These are phyloP conservation scores for Tachysurus vachellii DNA, from an alignment of 2,113 vertebrate genomes.

Conservation along the genomic window DNA sequence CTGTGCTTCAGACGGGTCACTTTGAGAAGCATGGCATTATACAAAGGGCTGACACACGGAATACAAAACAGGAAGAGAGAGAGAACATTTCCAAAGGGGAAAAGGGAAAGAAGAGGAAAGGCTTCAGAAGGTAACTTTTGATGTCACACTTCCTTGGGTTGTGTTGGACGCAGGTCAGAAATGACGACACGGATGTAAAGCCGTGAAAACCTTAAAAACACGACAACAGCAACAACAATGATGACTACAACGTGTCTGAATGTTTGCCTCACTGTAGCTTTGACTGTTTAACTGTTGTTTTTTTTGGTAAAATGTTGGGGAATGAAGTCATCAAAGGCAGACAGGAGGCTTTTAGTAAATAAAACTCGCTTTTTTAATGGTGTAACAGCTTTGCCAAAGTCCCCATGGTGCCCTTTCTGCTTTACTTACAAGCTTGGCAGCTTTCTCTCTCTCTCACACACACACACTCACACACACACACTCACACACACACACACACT, in stretches of 20 bases:
- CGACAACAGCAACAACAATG: not conserved
- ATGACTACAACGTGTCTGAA: too few relatives aligned
- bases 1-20: not conserved
- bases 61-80: conserved; percentile 52
- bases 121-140: not conserved
- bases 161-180: not conserved
- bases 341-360: not conserved
- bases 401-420: conserved; percentile 2
- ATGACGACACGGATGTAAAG: not conserved
- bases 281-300: too few relatives aligned
- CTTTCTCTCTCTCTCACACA: not conserved
- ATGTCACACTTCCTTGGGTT: not conserved
- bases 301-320: not conserved
- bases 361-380: conserved; percentile 10
- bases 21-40: conserved; percentile 23
- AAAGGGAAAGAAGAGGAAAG: not conserved
- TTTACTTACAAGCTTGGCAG: conserved; percentile 23
- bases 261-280: not conserved
- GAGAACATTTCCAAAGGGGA: not conserved
- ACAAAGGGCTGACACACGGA: conserved; percentile 52
- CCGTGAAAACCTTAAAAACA: not conserved
- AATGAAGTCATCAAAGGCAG: conserved; percentile 10
- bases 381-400: not conserved
- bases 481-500: not conserved
- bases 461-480: not conserved